phyloP scores from a whole-genome alignment of 2,888 invertebrate species.

The Endotricha flammealis region DNA sequence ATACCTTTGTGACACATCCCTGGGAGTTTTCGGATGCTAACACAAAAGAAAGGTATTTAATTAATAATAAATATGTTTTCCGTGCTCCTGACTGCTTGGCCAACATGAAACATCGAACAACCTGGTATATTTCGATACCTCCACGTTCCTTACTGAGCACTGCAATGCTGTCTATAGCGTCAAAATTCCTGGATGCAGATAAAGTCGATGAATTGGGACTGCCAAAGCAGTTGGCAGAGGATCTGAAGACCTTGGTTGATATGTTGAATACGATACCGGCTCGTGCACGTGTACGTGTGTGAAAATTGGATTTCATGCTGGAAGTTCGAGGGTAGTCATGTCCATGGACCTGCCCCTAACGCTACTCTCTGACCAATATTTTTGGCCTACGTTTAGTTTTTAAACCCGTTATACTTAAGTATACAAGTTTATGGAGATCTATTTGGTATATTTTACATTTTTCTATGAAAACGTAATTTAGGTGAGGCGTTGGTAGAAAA shows the following conservation, averaged over 20 bases:
- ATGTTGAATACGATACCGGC: neutral
- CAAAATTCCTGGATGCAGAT: slow-evolving; percentile 38
- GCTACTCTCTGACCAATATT: no score
- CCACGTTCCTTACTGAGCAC: slow-evolving; percentile 67
- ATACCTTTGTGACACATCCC: slow-evolving; percentile 88
- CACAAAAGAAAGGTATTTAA: slow-evolving; percentile 81
- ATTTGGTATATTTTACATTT: no score
- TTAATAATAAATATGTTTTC: slow-evolving; percentile 72
- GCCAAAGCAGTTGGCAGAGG: slow-evolving; percentile 54
- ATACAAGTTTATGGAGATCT: no score
- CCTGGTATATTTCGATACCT: slow-evolving; percentile 74
- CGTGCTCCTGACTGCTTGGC: slow-evolving; percentile 53
- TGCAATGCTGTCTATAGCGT: slow-evolving; percentile 63
- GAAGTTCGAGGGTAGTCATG: no score
- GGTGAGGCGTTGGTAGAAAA: no score
- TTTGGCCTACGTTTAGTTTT: no score
- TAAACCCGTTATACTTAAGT: no score
- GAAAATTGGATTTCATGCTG: no score
- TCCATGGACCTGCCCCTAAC: no score
- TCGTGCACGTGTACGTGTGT: neutral
- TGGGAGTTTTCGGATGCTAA: slow-evolving; percentile 88
- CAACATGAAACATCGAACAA: slow-evolving; percentile 46
- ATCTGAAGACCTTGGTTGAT: slow-evolving; percentile 38
- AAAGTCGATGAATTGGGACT: slow-evolving; percentile 53
- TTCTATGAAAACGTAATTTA: no score